These are phyloP conservation scores for Elaeidobius kamerunicus DNA, from an alignment of 2,888 invertebrate species.

Conservation along the genomic window DNA sequence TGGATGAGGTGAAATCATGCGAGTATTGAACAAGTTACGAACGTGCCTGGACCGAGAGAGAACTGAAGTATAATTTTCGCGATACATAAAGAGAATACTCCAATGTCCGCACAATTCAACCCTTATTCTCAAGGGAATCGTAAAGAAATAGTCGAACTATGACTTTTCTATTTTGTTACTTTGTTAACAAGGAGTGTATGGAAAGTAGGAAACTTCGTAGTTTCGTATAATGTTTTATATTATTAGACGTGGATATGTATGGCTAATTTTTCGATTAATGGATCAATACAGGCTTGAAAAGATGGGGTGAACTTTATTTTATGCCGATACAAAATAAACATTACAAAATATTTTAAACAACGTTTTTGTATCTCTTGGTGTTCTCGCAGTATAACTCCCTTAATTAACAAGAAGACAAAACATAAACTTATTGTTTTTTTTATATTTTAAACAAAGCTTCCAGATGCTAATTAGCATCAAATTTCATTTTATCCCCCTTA, in stretches of 20 bases:
- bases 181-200: slow-evolving; percentile 27
- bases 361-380: too few relatives aligned
- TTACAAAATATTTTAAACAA: too few relatives aligned
- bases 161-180: slow-evolving; percentile 36
- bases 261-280: too few relatives aligned
- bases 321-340: too few relatives aligned
- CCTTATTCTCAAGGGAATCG: slow-evolving; percentile 46
- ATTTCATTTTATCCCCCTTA: background rate
- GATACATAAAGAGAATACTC: slow-evolving; percentile 51
- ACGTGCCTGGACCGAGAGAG: slow-evolving; percentile 34
- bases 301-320: too few relatives aligned
- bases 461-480: background rate
- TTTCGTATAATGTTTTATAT: too few relatives aligned
- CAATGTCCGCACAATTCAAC: slow-evolving; percentile 45
- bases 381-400: too few relatives aligned
- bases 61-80: slow-evolving; percentile 51
- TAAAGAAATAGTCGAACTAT: slow-evolving; percentile 53
- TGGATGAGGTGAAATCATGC: slow-evolving; percentile 40
- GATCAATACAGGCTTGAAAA: too few relatives aligned
- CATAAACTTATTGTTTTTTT: background rate
- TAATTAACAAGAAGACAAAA: background rate
- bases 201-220: slow-evolving; percentile 14
- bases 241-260: too few relatives aligned
- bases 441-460: background rate
- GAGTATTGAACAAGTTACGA: slow-evolving; percentile 32